Evolutionary conservation across 2,888 invertebrate species (phyloP).

Genomic region (Phania funesta): DNA sequence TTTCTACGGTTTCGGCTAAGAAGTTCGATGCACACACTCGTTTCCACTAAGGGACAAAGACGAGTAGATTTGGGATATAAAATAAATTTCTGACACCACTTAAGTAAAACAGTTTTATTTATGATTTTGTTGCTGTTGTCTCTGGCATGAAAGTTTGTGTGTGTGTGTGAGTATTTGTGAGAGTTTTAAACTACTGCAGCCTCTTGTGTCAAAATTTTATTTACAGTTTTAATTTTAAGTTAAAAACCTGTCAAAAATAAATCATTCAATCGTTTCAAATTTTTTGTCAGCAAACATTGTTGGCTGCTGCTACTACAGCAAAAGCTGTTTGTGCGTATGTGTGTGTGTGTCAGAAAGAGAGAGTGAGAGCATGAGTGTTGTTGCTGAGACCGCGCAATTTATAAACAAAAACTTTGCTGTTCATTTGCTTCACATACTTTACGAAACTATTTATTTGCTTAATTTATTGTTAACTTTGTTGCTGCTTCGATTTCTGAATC

Average conservation of each 20-base stretch:
- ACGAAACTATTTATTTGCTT: slow-evolving; percentile 9
- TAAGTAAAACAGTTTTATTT: slow-evolving; percentile 60
- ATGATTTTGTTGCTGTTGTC: slow-evolving; percentile 21
- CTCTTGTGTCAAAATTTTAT: slow-evolving; percentile 75
- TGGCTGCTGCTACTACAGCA: slow-evolving; percentile 52
- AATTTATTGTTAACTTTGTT: neutral
- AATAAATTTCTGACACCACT: slow-evolving; percentile 63
- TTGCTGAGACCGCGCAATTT: slow-evolving; percentile 38
- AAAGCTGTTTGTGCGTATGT: slow-evolving; percentile 26
- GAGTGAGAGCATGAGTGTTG: neutral
- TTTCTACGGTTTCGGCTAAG: neutral
- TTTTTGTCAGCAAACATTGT: slow-evolving; percentile 67
- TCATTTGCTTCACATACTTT: slow-evolving; percentile 44
- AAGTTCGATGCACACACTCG: neutral
- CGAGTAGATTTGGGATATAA: slow-evolving; percentile 17
- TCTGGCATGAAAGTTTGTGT: neutral
- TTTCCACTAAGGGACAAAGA: neutral
- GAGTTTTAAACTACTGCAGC: slow-evolving; percentile 62
- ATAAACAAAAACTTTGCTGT: slow-evolving; percentile 26
- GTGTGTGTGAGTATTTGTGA: neutral
- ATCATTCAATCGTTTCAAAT: slow-evolving; percentile 76
- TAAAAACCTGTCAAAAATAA: slow-evolving; percentile 79
- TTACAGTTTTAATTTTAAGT: slow-evolving; percentile 80
- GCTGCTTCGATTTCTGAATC: neutral
- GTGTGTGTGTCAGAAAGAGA: neutral